Percentiles rank a stretch among this genome's conserved stretches.
Conservation (phyloP, 2,113 vertebrate genomes). For the Hymenochirus boettgeri region DNA sequence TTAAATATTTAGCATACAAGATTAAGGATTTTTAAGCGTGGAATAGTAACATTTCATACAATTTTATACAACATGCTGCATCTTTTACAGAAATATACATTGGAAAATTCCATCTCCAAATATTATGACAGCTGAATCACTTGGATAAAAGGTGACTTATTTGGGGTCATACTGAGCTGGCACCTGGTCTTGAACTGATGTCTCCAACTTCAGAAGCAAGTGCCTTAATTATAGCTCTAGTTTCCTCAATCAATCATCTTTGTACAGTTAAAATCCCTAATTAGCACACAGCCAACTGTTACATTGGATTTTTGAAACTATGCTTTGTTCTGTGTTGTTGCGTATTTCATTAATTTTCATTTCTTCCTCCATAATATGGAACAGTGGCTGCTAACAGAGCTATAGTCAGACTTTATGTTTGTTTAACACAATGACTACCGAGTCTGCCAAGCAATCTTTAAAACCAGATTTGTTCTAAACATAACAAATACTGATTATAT, state of each 20-base stretch:
- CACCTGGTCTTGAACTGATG: conserved; percentile 25
- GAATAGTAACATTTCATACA: conserved; percentile 16
- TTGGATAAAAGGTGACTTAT: conserved; percentile 21
- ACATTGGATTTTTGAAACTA: conserved; percentile 4
- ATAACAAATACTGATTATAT: no score
- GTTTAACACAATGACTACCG: neutral
- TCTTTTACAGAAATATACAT: conserved; percentile 5
- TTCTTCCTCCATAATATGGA: conserved; percentile 9
- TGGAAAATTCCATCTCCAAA: conserved; percentile 1
- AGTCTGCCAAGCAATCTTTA: neutral
- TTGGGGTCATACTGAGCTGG: conserved; percentile 24
- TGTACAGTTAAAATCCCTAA: conserved; percentile 22
- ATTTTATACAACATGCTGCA: neutral
- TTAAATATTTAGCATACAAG: conserved; percentile 4
- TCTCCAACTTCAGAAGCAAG: conserved; percentile 9
- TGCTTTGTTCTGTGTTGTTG: conserved; percentile 4
- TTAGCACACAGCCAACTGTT: conserved; percentile 33
- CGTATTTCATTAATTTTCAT: conserved; percentile 2
- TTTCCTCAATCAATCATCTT: conserved; percentile 31
- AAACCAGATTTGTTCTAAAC: neutral
- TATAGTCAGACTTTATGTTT: neutral
- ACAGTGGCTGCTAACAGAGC: neutral
- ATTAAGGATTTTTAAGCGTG: conserved; percentile 4
- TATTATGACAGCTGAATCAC: conserved; percentile 18
- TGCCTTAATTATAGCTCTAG: conserved; percentile 26